These are phyloP conservation scores for Panthera tigris DNA, from an alignment of 2,113 vertebrate genomes.

Conservation along the genomic window DNA sequence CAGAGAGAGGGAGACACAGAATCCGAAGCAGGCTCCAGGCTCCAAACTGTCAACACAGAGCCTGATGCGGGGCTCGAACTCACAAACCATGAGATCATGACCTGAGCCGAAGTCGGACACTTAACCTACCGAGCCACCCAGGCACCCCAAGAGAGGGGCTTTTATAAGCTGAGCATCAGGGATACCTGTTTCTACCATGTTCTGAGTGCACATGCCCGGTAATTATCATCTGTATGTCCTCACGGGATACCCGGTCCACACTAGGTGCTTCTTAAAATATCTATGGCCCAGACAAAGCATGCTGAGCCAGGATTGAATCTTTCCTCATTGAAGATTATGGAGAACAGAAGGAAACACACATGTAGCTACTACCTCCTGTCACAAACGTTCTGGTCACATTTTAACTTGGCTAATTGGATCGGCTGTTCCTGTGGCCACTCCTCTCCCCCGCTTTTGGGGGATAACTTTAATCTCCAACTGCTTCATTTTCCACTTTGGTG, in stretches of 20 bases:
- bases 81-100: too few species aligned
- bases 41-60: too few species aligned
- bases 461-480: conserved; percentile 28
- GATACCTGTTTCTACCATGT: not conserved
- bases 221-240: not conserved
- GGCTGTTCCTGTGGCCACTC: conserved; percentile 5
- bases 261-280: not conserved
- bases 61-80: too few species aligned
- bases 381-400: not conserved
- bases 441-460: not conserved
- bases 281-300: not conserved
- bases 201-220: fast-evolving
- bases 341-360: conserved; percentile 34
- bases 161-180: not conserved
- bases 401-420: conserved; percentile 42
- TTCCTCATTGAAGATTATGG: not conserved
- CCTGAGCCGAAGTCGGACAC: too few species aligned
- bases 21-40: too few species aligned
- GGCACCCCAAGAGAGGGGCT: not conserved
- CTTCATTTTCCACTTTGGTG: conserved; percentile 75
- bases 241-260: fast-evolving
- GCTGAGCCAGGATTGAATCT: not conserved
- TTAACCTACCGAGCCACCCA: too few species aligned
- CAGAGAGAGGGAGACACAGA: too few species aligned
- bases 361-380: not conserved